phyloP scores from a whole-genome alignment of 2,113 vertebrate species.

The Notiomystis cincta region DNA sequence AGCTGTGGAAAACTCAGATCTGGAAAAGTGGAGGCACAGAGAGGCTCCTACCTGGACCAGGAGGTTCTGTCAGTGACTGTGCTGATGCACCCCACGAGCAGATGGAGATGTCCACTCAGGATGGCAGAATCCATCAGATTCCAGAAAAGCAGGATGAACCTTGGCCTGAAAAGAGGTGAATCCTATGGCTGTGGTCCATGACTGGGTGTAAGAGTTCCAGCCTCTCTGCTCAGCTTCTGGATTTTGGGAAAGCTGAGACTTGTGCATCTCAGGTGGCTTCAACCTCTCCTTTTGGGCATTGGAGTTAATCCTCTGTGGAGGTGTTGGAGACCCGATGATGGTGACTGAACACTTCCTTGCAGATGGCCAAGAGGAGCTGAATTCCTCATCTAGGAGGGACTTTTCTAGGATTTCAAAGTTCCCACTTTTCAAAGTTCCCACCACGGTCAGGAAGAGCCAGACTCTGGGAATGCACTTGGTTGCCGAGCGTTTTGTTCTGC shows the following conservation, averaged over 20 bases:
- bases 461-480: background rate
- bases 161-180: background rate
- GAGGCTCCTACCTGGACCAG: fast-evolving
- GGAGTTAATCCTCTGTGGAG: background rate
- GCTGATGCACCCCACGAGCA: fast-evolving
- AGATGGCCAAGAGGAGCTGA: background rate
- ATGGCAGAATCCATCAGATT: background rate
- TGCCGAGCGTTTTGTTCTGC: background rate
- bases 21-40: background rate
- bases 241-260: background rate
- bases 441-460: fast-evolving
- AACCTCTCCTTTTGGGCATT: background rate
- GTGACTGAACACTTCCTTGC: background rate
- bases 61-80: fast-evolving
- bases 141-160: background rate
- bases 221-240: background rate
- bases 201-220: background rate
- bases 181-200: no score
- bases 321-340: fast-evolving
- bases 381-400: background rate
- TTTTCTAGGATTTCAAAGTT: background rate
- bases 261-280: background rate
- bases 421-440: background rate
- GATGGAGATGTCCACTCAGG: no score
- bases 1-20: background rate